phyloP scores from a whole-genome alignment of 2,797 vertebrate species.

The Clangula hyemalis region DNA sequence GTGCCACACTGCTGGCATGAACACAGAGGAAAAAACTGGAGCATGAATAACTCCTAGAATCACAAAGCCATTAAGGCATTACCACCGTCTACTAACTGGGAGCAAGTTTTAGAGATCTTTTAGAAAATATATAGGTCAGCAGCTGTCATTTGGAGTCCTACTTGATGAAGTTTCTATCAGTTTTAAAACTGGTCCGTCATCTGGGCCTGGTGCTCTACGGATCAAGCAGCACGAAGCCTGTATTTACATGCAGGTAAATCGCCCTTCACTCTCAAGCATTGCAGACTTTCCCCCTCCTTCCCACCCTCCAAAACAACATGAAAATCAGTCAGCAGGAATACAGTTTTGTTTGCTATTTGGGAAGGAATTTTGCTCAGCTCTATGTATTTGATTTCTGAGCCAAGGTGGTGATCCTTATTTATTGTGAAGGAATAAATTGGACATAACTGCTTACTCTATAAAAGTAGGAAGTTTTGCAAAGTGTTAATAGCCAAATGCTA shows the following conservation, averaged over 20 bases:
- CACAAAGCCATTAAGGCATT: conserved; percentile 69
- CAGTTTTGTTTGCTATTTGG: background rate
- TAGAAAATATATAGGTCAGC: conserved; percentile 64
- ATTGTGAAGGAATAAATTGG: background rate
- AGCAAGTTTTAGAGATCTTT: conserved; percentile 59
- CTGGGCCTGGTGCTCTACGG: background rate
- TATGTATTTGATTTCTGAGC: background rate
- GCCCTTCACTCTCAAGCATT: background rate
- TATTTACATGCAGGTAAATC: background rate
- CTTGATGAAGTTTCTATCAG: background rate
- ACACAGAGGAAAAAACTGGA: conserved; percentile 57
- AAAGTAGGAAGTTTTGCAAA: background rate
- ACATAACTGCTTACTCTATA: background rate
- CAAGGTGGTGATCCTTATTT: background rate
- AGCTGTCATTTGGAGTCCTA: conserved; percentile 42
- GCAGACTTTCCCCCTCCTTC: background rate
- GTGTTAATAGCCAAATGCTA: background rate
- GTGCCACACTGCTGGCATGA: conserved; percentile 4
- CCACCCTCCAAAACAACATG: background rate
- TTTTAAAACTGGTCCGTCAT: background rate
- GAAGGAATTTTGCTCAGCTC: background rate
- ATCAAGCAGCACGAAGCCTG: background rate
- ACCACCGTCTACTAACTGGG: conserved; percentile 40
- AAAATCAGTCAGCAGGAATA: background rate
- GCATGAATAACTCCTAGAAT: conserved; percentile 68